Evolutionary conservation across 2,113 vertebrate species (phyloP).

Genomic region (Odontesthes bonariensis): DNA sequence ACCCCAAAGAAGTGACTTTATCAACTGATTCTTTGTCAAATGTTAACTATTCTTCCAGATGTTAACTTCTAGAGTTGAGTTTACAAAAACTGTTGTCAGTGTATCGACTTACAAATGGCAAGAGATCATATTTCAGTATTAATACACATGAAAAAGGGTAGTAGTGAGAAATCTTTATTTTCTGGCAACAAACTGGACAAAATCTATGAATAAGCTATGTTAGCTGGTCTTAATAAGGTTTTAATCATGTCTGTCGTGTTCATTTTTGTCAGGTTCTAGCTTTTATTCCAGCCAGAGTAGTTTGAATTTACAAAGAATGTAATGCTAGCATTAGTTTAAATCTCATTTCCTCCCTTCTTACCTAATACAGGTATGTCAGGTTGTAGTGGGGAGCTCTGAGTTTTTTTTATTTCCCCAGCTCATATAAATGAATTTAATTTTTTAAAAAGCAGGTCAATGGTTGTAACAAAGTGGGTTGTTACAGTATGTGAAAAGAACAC

Average conservation of each 20-base stretch:
- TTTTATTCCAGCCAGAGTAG: constrained; percentile 12
- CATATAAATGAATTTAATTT: no score
- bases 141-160: background rate
- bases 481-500: constrained; percentile 41
- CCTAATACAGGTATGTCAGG: background rate
- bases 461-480: constrained; percentile 23
- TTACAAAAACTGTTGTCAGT: background rate
- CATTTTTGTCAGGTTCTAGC: no score
- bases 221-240: background rate
- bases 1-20: constrained; percentile 29
- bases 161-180: background rate
- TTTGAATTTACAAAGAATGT: constrained; percentile 16
- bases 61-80: background rate
- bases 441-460: background rate
- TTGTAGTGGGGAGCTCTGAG: constrained; percentile 1
- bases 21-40: constrained; percentile 17
- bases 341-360: background rate
- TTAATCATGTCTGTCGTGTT: background rate
- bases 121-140: background rate
- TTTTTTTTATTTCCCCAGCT: constrained; percentile 9
- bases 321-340: background rate
- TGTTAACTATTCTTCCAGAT: constrained; percentile 3
- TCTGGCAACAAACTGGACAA: constrained; percentile 3
- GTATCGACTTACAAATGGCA: background rate
- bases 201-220: background rate